Conservation (phyloP, 2,888 invertebrate species). For the Hedychridium roseum region DNA sequence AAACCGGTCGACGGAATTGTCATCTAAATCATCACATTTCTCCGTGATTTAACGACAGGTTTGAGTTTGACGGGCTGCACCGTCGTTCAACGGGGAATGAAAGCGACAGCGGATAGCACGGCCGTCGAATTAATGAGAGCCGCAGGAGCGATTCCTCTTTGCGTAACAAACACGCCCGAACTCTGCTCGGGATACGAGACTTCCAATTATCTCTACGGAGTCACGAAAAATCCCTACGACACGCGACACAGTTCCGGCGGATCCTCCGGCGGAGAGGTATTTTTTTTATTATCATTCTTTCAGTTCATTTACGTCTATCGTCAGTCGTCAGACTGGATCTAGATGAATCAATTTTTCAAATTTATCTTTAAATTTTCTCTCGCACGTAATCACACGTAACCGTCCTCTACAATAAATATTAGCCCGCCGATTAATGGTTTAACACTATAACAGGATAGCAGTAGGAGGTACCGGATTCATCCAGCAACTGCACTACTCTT, state of each 20-base stretch:
- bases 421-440: too few relatives aligned
- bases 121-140: conserved; percentile 64
- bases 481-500: too few relatives aligned
- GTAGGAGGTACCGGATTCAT: too few relatives aligned
- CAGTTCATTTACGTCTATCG: too few relatives aligned
- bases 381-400: too few relatives aligned
- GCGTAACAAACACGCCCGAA: conserved; percentile 73
- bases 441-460: too few relatives aligned
- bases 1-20: too few relatives aligned
- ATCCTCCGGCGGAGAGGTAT: conserved; percentile 72
- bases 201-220: conserved; percentile 70
- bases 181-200: conserved; percentile 71
- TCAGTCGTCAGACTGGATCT: too few relatives aligned
- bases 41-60: conserved; percentile 39
- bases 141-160: conserved; percentile 71
- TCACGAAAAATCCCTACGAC: conserved; percentile 73
- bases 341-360: too few relatives aligned
- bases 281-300: too few relatives aligned
- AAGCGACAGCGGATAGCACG: conserved; percentile 66
- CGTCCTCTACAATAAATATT: too few relatives aligned
- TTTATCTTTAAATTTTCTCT: too few relatives aligned
- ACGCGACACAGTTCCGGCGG: conserved; percentile 69
- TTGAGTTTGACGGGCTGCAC: conserved; percentile 58
- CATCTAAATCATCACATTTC: not conserved
- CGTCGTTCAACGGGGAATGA: conserved; percentile 47